Percentiles rank a stretch among this genome's conserved stretches.
phyloP scores from a whole-genome alignment of 35 echinoderm and acorn worm species.

The Chiridota heheva region DNA sequence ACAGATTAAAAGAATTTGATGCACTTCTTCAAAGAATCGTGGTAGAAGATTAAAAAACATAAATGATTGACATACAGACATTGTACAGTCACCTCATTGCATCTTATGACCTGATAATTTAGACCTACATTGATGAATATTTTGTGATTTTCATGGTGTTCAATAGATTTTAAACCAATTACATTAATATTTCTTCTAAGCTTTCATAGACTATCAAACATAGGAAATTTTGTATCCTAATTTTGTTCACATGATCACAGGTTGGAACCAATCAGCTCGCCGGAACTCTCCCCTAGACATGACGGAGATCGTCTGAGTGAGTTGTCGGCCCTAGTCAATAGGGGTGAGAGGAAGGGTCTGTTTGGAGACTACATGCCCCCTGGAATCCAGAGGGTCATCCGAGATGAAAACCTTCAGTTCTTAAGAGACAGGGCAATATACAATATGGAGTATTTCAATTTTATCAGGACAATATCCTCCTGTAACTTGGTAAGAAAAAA shows the following conservation, averaged over 20 bases:
- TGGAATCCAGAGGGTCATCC: constrained; percentile 71
- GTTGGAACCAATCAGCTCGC: constrained; percentile 73
- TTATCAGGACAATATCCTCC: constrained; percentile 66
- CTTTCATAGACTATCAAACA: too few species aligned
- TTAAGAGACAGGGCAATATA: constrained; percentile 74
- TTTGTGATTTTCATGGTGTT: too few species aligned
- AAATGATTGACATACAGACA: too few species aligned
- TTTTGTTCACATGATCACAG: constrained; percentile 27
- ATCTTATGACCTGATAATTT: too few species aligned
- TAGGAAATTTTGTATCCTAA: too few species aligned
- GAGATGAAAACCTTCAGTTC: constrained; percentile 86
- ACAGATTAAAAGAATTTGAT: too few species aligned
- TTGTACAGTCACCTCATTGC: too few species aligned
- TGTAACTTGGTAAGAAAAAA: constrained; percentile 84
- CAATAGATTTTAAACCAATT: too few species aligned
- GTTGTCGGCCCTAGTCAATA: constrained; percentile 83
- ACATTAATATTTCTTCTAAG: too few species aligned
- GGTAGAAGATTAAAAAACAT: too few species aligned
- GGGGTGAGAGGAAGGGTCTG: constrained; percentile 84
- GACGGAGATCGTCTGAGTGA: constrained; percentile 78
- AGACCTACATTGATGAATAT: too few species aligned
- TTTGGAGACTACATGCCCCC: constrained; percentile 93
- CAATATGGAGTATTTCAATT: constrained; percentile 92
- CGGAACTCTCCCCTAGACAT: constrained; percentile 84
- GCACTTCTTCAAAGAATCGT: too few species aligned